These are phyloP conservation scores for Melanostigma gelatinosum DNA, from an alignment of 2,113 vertebrate species.

Conservation along the genomic window DNA sequence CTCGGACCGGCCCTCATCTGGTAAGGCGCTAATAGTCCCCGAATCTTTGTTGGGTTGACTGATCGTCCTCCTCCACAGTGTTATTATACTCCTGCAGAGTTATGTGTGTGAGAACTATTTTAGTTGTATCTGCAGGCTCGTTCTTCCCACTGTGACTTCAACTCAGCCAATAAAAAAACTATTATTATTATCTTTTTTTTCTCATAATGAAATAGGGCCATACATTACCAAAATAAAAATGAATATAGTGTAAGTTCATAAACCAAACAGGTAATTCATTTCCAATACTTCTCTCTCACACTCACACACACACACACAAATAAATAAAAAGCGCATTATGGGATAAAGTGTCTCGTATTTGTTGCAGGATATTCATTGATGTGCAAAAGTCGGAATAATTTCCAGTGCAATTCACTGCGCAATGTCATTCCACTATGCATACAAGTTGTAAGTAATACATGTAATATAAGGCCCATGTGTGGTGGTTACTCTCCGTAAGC, in stretches of 20 bases:
- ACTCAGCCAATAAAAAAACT: not conserved
- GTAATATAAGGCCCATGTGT: not conserved
- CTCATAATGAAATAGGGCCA: not conserved
- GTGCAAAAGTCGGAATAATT: not conserved
- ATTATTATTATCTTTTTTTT: not conserved
- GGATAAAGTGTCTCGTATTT: not conserved
- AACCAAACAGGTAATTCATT: not conserved
- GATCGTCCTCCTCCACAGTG: not conserved
- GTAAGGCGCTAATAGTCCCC: slow-evolving; percentile 87
- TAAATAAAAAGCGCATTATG: not conserved
- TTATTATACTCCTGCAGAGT: not conserved
- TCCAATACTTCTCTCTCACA: not conserved
- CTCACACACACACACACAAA: not conserved
- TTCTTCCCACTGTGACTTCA: not conserved
- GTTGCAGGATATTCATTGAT: not conserved
- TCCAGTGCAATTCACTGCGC: not conserved
- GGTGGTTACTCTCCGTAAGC: not conserved
- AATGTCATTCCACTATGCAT: not conserved
- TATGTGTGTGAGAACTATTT: not conserved
- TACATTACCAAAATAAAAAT: not conserved
- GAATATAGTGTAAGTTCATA: not conserved
- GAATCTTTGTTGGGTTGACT: not conserved
- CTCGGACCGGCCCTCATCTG: slow-evolving; percentile 97
- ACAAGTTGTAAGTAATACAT: no score
- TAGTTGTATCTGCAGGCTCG: not conserved